These are phyloP conservation scores for Natator depressus DNA, from an alignment of 2,113 vertebrate genomes.

Conservation along the genomic window DNA sequence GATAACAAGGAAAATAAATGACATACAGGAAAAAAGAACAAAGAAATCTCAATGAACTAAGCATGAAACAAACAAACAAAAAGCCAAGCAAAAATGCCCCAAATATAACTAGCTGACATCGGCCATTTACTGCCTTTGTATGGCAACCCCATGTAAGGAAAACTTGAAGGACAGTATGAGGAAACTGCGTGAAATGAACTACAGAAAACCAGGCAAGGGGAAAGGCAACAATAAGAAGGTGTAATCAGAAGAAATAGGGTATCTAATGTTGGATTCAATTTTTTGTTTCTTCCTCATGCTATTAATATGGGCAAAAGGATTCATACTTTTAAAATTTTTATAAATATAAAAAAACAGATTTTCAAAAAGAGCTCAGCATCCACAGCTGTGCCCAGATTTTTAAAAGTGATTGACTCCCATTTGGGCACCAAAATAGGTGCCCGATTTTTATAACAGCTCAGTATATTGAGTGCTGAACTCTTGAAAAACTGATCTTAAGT, in stretches of 20 bases:
- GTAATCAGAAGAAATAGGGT: background rate
- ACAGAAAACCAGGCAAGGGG: background rate
- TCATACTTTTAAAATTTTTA: background rate
- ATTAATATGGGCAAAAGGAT: background rate
- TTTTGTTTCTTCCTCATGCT: background rate
- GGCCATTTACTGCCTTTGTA: background rate
- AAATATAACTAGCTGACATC: background rate
- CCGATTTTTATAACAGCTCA: background rate
- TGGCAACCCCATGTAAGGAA: background rate
- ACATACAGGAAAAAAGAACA: background rate
- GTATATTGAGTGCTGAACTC: too few species aligned
- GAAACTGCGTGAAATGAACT: background rate
- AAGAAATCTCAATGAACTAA: background rate
- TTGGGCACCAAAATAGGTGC: background rate
- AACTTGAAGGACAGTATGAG: background rate
- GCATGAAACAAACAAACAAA: background rate
- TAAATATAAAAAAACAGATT: background rate
- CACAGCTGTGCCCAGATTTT: background rate
- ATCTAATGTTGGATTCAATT: background rate
- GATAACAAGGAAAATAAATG: background rate
- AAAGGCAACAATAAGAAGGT: background rate
- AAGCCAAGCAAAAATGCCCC: background rate
- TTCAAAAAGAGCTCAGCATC: background rate
- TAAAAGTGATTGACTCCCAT: background rate
- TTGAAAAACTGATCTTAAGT: too few species aligned